Evolutionary conservation across 2,888 invertebrate genomes (phyloP), one percentile per base, ranked within the genome.

Genomic region (Scaptomyza polygonia): DNA sequence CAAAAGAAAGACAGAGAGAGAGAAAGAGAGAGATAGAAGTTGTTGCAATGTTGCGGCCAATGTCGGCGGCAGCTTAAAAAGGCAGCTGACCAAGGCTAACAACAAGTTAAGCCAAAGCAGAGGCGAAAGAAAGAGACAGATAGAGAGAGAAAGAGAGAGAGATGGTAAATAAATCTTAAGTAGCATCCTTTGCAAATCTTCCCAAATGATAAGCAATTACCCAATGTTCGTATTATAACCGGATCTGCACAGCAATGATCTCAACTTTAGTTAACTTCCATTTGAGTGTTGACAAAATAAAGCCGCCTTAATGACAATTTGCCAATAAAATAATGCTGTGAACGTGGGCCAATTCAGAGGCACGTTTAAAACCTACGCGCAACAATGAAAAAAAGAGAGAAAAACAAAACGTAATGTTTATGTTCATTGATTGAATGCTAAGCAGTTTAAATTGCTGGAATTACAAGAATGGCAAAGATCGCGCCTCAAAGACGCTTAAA

Each of bases 21-120:
- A 25, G n/a, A 29, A 39, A 59, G 47, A 47, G 56, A 14, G 44
- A 69, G 32, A 21, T 44, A 32, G 69, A 84, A 74, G 77, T 85
- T 82, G 32, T 48, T 34, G 74, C 81, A 86, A 86, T 82, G 86
- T 70, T 84, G 77, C 67, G 81, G 87, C 78, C 85, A 82, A 82
- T 82, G 82, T 84, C 86, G 65, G 55, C 56, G 65, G 39, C 39
- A 39, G 39, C 72, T 49, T 61, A 56, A 76, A 61, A 54, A 49
- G 44, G 34, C 48, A 74, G 39, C 57, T 62, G 30, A 2, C 45
- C 63, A 68, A 65, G 64, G 64, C 64, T 55, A 67, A 57, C 67
- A 49, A 66, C 66, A 44, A 56, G 34, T 48, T 40, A 40, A 25
- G 5, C 5, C 25, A 2, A 25, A 25, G 25, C 0, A 5, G 25